Percentiles rank a stretch among this genome's conserved stretches.
Evolutionary conservation across 2,797 vertebrate genomes (phyloP).

Genomic region (Gorsachius magnificus): DNA sequence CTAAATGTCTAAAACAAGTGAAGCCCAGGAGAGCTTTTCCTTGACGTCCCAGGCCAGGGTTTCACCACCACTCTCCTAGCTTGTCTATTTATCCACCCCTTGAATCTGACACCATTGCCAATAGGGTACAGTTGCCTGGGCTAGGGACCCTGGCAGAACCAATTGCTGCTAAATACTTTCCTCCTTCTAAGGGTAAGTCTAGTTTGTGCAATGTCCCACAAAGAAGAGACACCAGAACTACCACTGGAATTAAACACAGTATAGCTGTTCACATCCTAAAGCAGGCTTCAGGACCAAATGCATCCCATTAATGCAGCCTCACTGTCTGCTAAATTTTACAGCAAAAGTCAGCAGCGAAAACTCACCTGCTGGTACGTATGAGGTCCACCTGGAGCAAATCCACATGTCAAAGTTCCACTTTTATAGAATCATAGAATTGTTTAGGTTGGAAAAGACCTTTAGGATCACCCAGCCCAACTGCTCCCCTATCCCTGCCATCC

Average conservation of each 20-base stretch:
- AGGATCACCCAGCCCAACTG: too few relatives aligned
- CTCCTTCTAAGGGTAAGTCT: background rate
- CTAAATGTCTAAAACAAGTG: background rate
- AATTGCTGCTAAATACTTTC: background rate
- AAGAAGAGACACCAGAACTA: background rate
- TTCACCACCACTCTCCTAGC: background rate
- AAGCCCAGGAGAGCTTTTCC: background rate
- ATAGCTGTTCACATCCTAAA: background rate
- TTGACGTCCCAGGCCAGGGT: background rate
- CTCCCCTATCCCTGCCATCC: too few relatives aligned
- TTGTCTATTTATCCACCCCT: background rate
- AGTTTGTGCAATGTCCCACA: background rate
- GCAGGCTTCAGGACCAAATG: background rate
- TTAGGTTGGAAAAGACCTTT: too few relatives aligned
- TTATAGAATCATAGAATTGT: too few relatives aligned
- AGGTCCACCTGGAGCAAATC: background rate
- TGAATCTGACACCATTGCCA: background rate
- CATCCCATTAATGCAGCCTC: background rate
- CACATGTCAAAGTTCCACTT: background rate
- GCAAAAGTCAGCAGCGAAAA: background rate
- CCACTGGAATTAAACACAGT: background rate
- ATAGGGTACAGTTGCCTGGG: fast-evolving
- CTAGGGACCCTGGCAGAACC: background rate
- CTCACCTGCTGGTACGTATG: background rate
- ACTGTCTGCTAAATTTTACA: background rate